These are phyloP conservation scores for Ceryle rudis DNA, from an alignment of 2,797 vertebrate species.

Conservation along the genomic window DNA sequence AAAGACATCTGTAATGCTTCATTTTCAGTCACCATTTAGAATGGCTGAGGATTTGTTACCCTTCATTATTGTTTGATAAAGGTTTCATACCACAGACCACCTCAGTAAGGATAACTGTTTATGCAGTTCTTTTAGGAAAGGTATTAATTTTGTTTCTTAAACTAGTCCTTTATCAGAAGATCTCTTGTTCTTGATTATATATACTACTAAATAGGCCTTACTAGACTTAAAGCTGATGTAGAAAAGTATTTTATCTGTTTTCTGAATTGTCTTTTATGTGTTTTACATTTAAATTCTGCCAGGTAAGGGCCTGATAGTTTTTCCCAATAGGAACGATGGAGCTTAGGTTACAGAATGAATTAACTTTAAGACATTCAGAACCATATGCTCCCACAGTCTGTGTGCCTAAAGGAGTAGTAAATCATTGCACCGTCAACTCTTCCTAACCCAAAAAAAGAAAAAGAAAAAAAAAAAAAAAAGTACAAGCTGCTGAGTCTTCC, in stretches of 20 bases:
- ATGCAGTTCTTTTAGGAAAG: constrained; percentile 10
- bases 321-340: not conserved
- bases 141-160: constrained; percentile 55
- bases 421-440: not conserved
- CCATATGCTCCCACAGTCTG: not conserved
- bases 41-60: constrained; percentile 41
- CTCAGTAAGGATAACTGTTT: constrained; percentile 29
- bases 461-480: not conserved
- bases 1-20: constrained; percentile 48
- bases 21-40: constrained; percentile 59
- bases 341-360: constrained; percentile 56
- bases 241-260: constrained; percentile 58
- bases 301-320: constrained; percentile 39
- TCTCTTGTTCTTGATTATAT: constrained; percentile 19
- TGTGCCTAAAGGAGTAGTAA: not conserved
- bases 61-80: constrained; percentile 53
- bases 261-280: constrained; percentile 57
- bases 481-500: not conserved
- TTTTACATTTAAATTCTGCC: constrained; percentile 62
- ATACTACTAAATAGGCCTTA: constrained; percentile 34
- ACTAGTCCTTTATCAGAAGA: constrained; percentile 16
- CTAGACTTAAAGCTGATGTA: constrained; percentile 48
- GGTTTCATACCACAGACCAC: constrained; percentile 30
- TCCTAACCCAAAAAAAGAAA: not conserved
- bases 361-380: constrained; percentile 41